Base-by-base conservation (phyloP, 2,888 invertebrate genomes). In the Eustalomyia histrio region DNA sequence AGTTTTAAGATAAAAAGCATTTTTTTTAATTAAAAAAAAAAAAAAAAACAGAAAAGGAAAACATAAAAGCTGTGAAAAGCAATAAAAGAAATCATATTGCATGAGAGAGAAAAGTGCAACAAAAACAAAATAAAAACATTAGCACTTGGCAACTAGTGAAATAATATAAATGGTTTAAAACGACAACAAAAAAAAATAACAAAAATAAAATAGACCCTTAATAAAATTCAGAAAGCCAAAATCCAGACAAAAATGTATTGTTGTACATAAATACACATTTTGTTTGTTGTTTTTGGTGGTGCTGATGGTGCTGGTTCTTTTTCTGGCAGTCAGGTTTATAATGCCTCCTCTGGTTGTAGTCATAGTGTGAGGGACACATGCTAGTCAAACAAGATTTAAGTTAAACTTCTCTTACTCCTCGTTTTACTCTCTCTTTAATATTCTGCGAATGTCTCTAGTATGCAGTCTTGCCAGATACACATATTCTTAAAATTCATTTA, bases 361-460 rank as follows among this genome's bases (percentile, higher is more conserved):
- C 65, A 52, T 67, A 43, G 73, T 55, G 63, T 76, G 78, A 81
- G 74, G 63, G 74, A 78, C 81, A 81, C 81, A 81, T 81, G 81
- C 78, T 81, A 67, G 81, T 81, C 74, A 81, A 74, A 78, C 81
- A 52, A 78, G 81, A 75, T 72, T 78, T 74, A 16, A 68, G 55
- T 29, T 55, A 52, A 60, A 47, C 52, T 68, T 58, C 50, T 72
- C n/a, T 52, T 43, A 12, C 8, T 24, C 24, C 14, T 47, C 16
- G 17, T 10, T 29, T 39, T 47, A 47, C 33, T 71, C 57, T 76
- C 43, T 47, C 18, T 7, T 39, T 9, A 47, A 60, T 39, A 2
- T 16, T 64, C 2, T 29, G n/a, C 29, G 43, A 47, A 47, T n/a
- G 43, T 47, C n/a, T 47, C n/a, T 47, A n/a, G n/a, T 7, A 12